Conservation (phyloP, 2,888 invertebrate species). For the Pomacea canaliculata region DNA sequence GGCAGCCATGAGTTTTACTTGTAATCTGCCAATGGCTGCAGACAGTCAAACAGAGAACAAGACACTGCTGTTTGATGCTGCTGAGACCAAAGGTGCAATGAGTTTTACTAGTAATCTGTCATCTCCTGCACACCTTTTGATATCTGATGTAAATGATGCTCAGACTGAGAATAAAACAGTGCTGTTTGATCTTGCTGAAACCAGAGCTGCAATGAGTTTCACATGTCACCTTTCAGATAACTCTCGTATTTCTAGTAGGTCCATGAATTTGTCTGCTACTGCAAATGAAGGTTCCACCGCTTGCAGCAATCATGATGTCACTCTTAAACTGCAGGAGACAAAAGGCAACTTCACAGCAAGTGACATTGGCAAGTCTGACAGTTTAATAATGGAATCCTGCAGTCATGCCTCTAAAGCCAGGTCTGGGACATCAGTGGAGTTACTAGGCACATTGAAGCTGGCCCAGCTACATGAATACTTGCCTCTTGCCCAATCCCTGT, state of each 20-base stretch:
- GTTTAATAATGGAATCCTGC: too few species aligned
- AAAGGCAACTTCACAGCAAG: too few species aligned
- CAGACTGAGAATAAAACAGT: background rate
- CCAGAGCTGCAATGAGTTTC: background rate
- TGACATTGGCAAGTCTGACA: too few species aligned
- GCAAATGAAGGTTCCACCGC: too few species aligned
- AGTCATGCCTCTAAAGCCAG: too few species aligned
- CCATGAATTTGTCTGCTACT: too few species aligned
- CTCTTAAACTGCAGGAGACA: too few species aligned
- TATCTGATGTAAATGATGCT: background rate
- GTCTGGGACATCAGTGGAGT: background rate
- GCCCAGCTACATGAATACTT: background rate
- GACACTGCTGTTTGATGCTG: background rate
- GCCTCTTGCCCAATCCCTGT: too few species aligned
- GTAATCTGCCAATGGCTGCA: background rate
- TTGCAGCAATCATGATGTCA: too few species aligned
- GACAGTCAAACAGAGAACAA: background rate
- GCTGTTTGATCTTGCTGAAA: constrained; percentile 1
- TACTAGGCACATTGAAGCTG: background rate
- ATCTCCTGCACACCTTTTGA: background rate
- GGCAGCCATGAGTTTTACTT: constrained; percentile 19
- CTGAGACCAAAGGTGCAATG: constrained; percentile 11
- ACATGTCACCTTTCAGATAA: background rate
- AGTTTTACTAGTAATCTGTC: constrained; percentile 6
- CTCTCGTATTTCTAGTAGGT: background rate